Conservation (phyloP, 2,888 invertebrate genomes). For the Tigriopus californicus region DNA sequence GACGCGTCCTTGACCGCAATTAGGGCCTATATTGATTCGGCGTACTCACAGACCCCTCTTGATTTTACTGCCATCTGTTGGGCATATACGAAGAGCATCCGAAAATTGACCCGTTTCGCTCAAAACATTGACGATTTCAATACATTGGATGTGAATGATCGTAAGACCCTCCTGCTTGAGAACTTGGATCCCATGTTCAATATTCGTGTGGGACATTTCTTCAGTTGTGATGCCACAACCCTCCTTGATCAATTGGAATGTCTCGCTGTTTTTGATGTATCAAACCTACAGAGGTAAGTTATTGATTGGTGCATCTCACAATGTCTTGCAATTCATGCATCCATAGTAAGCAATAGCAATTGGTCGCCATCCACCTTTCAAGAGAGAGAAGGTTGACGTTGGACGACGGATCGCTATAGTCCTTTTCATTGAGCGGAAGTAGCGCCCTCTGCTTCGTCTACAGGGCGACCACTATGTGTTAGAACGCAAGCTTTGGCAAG, state of each 20-base stretch:
- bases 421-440: too few species aligned
- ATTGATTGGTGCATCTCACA: too few species aligned
- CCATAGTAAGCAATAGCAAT: too few species aligned
- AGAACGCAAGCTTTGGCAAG: too few species aligned
- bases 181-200: slow-evolving; percentile 4
- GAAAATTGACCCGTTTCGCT: not conserved
- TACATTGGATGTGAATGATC: not conserved
- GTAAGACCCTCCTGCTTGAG: not conserved
- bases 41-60: not conserved
- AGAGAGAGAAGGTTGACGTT: too few species aligned
- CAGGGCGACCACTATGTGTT: too few species aligned
- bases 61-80: not conserved
- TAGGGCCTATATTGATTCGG: too few species aligned
- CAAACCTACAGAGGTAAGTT: not conserved
- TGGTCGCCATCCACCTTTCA: too few species aligned
- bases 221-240: not conserved
- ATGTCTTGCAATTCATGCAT: too few species aligned
- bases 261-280: not conserved
- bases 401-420: too few species aligned
- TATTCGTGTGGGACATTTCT: not conserved
- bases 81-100: not conserved
- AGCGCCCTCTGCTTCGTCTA: too few species aligned
- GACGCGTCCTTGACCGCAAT: too few species aligned
- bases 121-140: not conserved
- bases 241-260: not conserved